Evolutionary conservation across 2,113 vertebrate species (phyloP).

Genomic region (Catharus minimus): DNA sequence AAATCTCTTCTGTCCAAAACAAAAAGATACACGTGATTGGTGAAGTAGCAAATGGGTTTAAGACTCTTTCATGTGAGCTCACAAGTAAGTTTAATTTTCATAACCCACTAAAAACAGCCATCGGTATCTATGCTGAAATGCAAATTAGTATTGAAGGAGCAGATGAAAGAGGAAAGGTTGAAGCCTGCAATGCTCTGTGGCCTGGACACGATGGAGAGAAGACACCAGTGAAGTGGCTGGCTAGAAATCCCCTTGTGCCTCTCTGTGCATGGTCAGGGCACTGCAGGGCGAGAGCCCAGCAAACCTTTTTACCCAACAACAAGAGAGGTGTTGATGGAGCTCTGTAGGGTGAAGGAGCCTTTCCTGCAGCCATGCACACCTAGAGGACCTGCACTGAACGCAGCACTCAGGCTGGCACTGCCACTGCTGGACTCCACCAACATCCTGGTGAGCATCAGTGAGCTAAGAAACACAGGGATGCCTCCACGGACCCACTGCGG

Average conservation of each 20-base stretch:
- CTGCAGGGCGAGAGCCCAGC: not conserved
- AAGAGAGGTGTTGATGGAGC: rapidly evolving
- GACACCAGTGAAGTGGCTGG: not conserved
- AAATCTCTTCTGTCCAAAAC: not conserved
- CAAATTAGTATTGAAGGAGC: not conserved
- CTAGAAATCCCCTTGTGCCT: not conserved
- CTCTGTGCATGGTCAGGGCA: no score
- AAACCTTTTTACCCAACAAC: rapidly evolving
- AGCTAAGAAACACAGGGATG: not conserved
- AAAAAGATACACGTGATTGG: not conserved
- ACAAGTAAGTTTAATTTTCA: not conserved
- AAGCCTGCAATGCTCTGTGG: not conserved
- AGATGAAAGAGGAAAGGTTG: not conserved
- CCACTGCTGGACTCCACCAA: rapidly evolving
- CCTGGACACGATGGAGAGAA: not conserved
- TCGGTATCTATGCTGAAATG: not conserved
- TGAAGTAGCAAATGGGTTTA: not conserved
- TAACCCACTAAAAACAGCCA: not conserved
- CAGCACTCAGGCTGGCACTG: not conserved
- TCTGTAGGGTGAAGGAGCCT: not conserved
- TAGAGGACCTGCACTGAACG: no score
- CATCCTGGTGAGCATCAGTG: rapidly evolving
- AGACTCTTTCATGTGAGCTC: not conserved
- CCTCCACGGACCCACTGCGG: rapidly evolving
- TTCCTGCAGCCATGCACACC: rapidly evolving